phyloP scores from a whole-genome alignment of 2,113 vertebrate genomes.

The Shinisaurus crocodilurus region DNA sequence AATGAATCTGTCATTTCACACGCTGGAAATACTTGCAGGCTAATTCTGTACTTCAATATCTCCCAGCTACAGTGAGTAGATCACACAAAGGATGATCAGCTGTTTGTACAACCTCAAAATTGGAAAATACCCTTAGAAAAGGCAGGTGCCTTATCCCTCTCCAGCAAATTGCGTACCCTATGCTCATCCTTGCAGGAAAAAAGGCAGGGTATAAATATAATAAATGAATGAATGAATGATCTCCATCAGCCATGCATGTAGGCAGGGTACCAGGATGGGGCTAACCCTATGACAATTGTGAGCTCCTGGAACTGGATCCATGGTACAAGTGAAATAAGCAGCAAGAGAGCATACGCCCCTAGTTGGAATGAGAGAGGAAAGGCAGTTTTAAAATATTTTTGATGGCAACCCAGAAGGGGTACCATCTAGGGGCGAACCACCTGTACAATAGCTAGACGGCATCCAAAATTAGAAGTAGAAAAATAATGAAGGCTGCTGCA shows the following conservation, averaged over 20 bases:
- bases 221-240: not conserved
- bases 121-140: not conserved
- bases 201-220: too few species aligned
- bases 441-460: not conserved
- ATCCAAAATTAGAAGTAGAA: not conserved
- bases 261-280: not conserved
- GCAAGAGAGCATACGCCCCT: not conserved
- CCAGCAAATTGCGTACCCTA: not conserved
- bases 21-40: not conserved
- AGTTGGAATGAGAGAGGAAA: not conserved
- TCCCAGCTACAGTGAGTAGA: not conserved
- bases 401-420: not conserved
- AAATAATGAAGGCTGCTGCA: not conserved
- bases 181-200: too few species aligned
- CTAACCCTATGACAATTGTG: not conserved
- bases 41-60: not conserved
- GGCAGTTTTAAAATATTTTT: not conserved
- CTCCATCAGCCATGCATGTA: not conserved
- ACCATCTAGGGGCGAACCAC: too few species aligned
- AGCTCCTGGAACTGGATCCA: not conserved
- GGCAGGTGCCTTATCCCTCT: not conserved
- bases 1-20: not conserved
- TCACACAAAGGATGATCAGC: not conserved
- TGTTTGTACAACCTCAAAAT: not conserved
- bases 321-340: not conserved